Percentiles rank a stretch among this genome's conserved stretches.
These are phyloP conservation scores for Muscina levida DNA, from an alignment of 2,888 invertebrate species.

Conservation along the genomic window DNA sequence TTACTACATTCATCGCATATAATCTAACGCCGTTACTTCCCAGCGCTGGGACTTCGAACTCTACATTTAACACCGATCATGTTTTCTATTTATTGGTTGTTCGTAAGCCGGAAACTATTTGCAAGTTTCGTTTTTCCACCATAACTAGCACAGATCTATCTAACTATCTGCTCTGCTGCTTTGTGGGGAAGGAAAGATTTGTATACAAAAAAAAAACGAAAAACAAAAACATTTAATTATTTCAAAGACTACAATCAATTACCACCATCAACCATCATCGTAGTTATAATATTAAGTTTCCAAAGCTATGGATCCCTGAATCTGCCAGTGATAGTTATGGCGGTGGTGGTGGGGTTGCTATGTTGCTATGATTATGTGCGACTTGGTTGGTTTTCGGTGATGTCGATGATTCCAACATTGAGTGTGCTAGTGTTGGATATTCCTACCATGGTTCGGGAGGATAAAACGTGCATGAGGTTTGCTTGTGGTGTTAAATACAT, in stretches of 20 bases:
- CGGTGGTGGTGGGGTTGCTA: background rate
- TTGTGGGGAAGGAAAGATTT: background rate
- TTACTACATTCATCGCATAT: too few relatives aligned
- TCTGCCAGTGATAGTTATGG: conserved; percentile 6
- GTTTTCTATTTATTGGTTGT: conserved; percentile 20
- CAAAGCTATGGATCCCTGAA: background rate
- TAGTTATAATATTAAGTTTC: conserved; percentile 59
- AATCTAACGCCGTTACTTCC: too few relatives aligned
- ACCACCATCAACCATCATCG: conserved; percentile 57
- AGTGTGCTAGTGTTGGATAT: background rate
- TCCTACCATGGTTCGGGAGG: conserved; percentile 10
- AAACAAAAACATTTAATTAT: conserved; percentile 60
- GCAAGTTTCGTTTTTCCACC: conserved; percentile 17
- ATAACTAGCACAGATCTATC: background rate
- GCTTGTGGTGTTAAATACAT: conserved; percentile 58
- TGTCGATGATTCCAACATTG: background rate
- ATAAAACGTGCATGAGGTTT: background rate
- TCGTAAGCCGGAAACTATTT: conserved; percentile 47
- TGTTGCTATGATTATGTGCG: conserved; percentile 1
- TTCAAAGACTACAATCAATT: conserved; percentile 63
- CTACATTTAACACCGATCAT: background rate
- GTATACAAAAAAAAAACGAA: background rate
- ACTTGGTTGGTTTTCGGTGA: conserved; percentile 2
- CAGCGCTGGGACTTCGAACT: too few relatives aligned
- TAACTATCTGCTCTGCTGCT: too few relatives aligned